Conservation (phyloP, 1,140 invertebrate genomes). For the Latrodectus geometricus region DNA sequence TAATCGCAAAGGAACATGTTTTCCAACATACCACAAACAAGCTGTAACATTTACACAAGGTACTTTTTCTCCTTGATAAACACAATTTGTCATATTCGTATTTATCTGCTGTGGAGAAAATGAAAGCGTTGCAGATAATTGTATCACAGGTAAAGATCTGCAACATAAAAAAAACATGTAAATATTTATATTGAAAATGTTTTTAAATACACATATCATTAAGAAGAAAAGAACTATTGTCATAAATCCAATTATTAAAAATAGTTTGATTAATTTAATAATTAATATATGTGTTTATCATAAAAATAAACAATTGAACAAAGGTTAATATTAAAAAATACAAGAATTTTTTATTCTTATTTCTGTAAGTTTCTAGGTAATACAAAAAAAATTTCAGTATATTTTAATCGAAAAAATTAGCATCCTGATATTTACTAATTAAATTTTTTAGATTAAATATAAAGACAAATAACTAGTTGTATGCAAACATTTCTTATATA, state of each 20-base stretch:
- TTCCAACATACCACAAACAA: conserved; percentile 45
- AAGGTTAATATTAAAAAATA: no score
- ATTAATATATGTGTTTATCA: background rate
- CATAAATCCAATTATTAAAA: no score
- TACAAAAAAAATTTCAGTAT: no score
- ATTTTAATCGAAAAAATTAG: no score
- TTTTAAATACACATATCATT: background rate
- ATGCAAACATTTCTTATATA: no score
- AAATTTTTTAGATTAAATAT: no score
- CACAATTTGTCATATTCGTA: conserved; percentile 34
- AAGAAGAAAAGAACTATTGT: background rate
- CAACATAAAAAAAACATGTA: background rate
- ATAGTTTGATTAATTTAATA: no score
- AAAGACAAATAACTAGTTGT: no score
- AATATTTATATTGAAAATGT: background rate
- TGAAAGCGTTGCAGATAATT: conserved; percentile 13
- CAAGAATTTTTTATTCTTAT: no score
- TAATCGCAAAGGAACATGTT: conserved; percentile 23
- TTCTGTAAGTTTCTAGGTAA: no score
- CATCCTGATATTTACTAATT: no score
- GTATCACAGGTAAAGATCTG: conserved; percentile 43
- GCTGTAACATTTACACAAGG: conserved; percentile 48
- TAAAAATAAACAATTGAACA: no score
- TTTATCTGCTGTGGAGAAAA: conserved; percentile 51
- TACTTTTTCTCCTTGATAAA: conserved; percentile 28